Conservation (phyloP, 2,888 invertebrate genomes). For the Rhagophthalmus giganteus region DNA sequence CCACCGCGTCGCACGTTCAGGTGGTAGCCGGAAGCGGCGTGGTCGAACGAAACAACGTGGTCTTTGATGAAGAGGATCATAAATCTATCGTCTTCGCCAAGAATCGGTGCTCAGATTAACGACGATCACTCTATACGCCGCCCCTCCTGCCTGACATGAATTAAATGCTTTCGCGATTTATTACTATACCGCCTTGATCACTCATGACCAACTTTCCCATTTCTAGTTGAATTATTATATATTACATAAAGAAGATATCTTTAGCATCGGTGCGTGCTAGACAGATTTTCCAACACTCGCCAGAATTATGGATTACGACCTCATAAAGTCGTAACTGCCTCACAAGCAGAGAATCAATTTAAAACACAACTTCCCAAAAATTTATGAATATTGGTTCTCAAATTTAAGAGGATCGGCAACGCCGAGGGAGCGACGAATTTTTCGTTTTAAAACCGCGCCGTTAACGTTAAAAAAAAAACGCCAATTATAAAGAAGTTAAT, state of each 20-base stretch:
- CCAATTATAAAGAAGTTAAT: too few relatives aligned
- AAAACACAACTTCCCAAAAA: not conserved
- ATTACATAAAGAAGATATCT: constrained; percentile 16
- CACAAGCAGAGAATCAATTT: constrained; percentile 16
- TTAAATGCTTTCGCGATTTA: constrained; percentile 36
- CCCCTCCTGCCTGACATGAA: constrained; percentile 35
- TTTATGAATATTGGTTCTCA: not conserved
- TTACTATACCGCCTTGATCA: constrained; percentile 32
- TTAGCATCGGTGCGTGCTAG: constrained; percentile 13
- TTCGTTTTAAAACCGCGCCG: too few relatives aligned
- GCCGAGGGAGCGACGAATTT: too few relatives aligned
- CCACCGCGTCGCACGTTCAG: too few relatives aligned
- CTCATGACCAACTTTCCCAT: constrained; percentile 26
- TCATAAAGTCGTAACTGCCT: constrained; percentile 12
- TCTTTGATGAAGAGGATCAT: constrained; percentile 37
- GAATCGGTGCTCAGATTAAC: constrained; percentile 38
- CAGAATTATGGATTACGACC: constrained; percentile 11
- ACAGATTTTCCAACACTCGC: constrained; percentile 11
- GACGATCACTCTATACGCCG: constrained; percentile 36
- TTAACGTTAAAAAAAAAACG: constrained; percentile 1
- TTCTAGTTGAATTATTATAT: constrained; percentile 24
- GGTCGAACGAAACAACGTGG: too few relatives aligned
- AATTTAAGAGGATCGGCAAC: not conserved
- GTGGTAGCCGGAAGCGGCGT: too few relatives aligned
- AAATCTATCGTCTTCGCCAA: constrained; percentile 37